phyloP scores from a whole-genome alignment of 2,888 invertebrate species.

The Dolichopus griseipennis region DNA sequence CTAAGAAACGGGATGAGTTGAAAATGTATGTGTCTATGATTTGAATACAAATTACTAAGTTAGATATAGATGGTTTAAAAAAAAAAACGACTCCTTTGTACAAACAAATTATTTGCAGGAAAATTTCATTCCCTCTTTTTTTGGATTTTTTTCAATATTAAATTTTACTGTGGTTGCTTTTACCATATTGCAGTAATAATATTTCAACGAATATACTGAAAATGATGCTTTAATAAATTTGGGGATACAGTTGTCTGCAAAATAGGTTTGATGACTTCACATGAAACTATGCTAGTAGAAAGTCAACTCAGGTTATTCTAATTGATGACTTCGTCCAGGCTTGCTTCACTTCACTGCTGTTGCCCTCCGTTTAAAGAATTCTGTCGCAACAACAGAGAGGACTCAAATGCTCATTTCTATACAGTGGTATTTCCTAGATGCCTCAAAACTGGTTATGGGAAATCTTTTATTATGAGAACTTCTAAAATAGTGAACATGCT shows the following conservation, averaged over 20 bases:
- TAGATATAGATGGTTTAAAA: not conserved
- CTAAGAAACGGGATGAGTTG: not conserved
- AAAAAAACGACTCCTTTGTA: not conserved
- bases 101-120: constrained; percentile 4
- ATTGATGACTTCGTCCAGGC: too few species aligned
- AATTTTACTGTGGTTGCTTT: not conserved
- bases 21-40: not conserved
- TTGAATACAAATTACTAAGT: constrained; percentile 3
- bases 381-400: too few species aligned
- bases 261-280: too few species aligned
- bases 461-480: too few species aligned
- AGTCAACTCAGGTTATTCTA: too few species aligned
- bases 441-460: too few species aligned
- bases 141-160: not conserved
- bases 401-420: too few species aligned
- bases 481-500: too few species aligned
- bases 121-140: not conserved
- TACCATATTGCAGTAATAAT: not conserved
- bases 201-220: not conserved
- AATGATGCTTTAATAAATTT: not conserved
- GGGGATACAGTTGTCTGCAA: not conserved
- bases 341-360: too few species aligned
- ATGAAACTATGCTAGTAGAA: too few species aligned
- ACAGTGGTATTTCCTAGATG: too few species aligned
- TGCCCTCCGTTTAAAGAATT: too few species aligned